Evolutionary conservation across 2,113 vertebrate genomes (phyloP), one percentile per base, ranked within the genome.

Genomic region (Passer domesticus): DNA sequence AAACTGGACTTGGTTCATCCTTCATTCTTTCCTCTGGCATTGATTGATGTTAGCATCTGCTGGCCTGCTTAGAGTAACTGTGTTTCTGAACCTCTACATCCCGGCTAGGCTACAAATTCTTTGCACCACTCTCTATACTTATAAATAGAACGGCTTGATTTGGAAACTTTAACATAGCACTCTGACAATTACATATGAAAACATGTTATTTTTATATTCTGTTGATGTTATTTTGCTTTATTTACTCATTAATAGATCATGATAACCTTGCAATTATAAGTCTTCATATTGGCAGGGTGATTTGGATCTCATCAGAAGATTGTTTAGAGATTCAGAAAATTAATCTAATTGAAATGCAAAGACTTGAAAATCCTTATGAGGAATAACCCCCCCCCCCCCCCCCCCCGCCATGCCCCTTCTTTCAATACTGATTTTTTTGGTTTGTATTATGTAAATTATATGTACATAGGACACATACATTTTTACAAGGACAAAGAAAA

Each of bases 301-400:
- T 33, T 19, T 46, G 17, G 4, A 37, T 68, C 7, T 72, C 35
- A 23, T 33, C 28, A 44, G 30, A 81, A 89, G 6, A 31, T 4
- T 9, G 13, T 44, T 82, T 67, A 62, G 41, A 46, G 10, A 68
- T 67, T 53, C 27, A 55, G 30, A 35, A 83, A 68, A 53, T 28
- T 31, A 59, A 59, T 75, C 16, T 18, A 27, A 39, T 35, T 82
- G 4, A 82, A 89, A 80, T n/a, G 1, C 5, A 62, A 79, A 47
- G 16, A 31, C 7, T 52, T 9, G 27, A 37, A 76, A 44, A 43
- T 31, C 11, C 11, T 18, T 69, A 9, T 0, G 2, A 67, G 6
- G 9, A 7, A 13, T 15, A 52, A 2, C 1, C 2, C 14, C 2
- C 9, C 4, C 39, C 11, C 13, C 41, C n/a, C 39, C 39, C 39